phyloP scores from a whole-genome alignment of 2,797 vertebrate genomes.

The Takifugu ocellatus region DNA sequence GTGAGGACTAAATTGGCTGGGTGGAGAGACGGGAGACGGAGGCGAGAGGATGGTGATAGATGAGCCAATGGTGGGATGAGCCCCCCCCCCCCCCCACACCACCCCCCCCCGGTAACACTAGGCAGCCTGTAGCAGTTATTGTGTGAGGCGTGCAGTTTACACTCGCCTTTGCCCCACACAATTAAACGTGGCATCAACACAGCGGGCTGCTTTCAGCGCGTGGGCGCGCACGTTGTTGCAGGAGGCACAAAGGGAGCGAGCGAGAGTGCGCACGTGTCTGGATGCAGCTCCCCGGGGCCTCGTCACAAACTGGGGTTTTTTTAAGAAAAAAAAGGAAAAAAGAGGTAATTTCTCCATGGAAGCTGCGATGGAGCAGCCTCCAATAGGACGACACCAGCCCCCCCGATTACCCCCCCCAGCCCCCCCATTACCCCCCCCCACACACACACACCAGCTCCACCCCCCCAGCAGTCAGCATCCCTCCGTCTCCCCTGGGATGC shows the following conservation, averaged over 20 bases:
- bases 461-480: conserved; percentile 12
- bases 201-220: conserved; percentile 17
- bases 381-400: too few relatives aligned
- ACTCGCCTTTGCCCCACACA: conserved; percentile 66
- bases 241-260: too few relatives aligned
- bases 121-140: conserved; percentile 63
- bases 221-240: too few relatives aligned
- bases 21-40: conserved; percentile 68
- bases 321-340: too few relatives aligned
- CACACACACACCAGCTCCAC: background rate
- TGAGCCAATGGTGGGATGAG: conserved; percentile 65
- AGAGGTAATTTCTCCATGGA: too few relatives aligned
- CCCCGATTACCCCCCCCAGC: too few relatives aligned
- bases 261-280: too few relatives aligned
- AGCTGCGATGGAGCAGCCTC: too few relatives aligned
- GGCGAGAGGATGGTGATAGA: conserved; percentile 74
- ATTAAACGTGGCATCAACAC: conserved; percentile 70
- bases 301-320: too few relatives aligned
- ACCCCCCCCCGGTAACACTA: too few relatives aligned
- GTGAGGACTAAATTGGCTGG: conserved; percentile 68
- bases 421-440: too few relatives aligned
- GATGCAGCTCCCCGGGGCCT: too few relatives aligned
- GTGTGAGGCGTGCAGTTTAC: conserved; percentile 64
- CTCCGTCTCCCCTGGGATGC: conserved; percentile 56
- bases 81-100: conserved; percentile 22